phyloP scores from a whole-genome alignment of 2,888 invertebrate genomes.

The Temnothorax unifasciatus region DNA sequence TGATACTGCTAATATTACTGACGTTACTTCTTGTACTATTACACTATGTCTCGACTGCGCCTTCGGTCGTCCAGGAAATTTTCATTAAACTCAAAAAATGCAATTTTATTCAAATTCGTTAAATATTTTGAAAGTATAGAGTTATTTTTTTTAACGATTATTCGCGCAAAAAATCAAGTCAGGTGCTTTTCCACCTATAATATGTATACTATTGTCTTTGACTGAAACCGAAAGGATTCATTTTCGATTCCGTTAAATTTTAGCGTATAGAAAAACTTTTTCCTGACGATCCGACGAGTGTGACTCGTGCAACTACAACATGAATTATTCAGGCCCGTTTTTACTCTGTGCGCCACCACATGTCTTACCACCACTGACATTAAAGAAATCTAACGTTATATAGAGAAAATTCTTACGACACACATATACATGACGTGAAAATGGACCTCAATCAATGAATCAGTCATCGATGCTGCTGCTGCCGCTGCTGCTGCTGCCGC shows the following conservation, averaged over 20 bases:
- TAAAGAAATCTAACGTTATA: slow-evolving; percentile 3
- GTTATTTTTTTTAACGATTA: not conserved
- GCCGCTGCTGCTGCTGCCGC: slow-evolving; percentile 66
- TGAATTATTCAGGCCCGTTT: slow-evolving; percentile 30
- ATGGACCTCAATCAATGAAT: slow-evolving; percentile 37
- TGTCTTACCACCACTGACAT: not conserved
- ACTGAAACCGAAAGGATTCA: not conserved
- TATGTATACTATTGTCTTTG: not conserved
- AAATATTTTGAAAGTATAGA: not conserved
- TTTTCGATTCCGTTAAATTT: not conserved
- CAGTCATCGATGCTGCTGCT: slow-evolving; percentile 65
- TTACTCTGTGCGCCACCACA: not conserved
- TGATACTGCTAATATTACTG: slow-evolving; percentile 55
- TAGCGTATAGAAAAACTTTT: not conserved
- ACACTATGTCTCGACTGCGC: slow-evolving; percentile 6
- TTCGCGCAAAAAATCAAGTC: not conserved
- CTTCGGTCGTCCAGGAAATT: slow-evolving; percentile 9
- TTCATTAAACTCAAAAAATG: not conserved
- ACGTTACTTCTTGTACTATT: slow-evolving; percentile 57
- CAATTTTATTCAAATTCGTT: not conserved
- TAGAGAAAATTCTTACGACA: not conserved
- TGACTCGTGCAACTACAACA: slow-evolving; percentile 3
- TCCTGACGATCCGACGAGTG: not conserved
- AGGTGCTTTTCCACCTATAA: not conserved
- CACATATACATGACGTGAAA: slow-evolving; percentile 1